Evolutionary conservation across 1,140 invertebrate species (phyloP), one percentile per base, ranked within the genome.

Genomic region (Polyergus mexicanus): DNA sequence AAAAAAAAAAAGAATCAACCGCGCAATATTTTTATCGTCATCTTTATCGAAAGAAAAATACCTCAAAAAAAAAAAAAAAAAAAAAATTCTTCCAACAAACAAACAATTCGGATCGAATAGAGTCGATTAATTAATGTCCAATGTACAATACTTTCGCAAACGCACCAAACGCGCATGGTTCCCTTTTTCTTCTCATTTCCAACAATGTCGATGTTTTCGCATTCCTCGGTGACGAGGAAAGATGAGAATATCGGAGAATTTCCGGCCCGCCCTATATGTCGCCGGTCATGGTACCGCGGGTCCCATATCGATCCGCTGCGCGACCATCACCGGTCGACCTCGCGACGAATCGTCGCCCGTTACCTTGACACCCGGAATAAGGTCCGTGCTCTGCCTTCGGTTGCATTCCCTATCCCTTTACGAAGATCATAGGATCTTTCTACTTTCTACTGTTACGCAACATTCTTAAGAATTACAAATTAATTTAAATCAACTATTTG

Each of bases 281-380:
- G 28, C 7, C 10, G 6, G 47, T 38, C 22, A 66, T 58, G 63
- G 32, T 38, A 80, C 35, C 44, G 22, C 69, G 77, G 77, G 72
- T 63, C 68, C 76, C 56, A 44, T 92, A 93, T 93, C 91, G 92
- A 93, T 93, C 91, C 86, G 86, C 86, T 91, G 92, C 88, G 91
- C 91, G 90, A 81, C 13, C 58, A 41, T 85, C 86, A 88, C 72
- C 76, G 41, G 58, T 60, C 38, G 41, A 85, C 41, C 66, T 28
- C 63, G 38, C 84, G 63, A 81, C 63, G 38, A 58, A 60, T 60
- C 65, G 32, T 60, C 75, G 32, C 13, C n/a, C 71, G 19, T 35
- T 76, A 54, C 19, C 28, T 83, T 60, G 25, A 19, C 38, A 41
- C 28, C 7, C 22, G 13, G 35, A 41, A 58, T 58, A 32, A 81